phyloP scores from a whole-genome alignment of 2,888 invertebrate species.

The Oegoconia quadripuncta region DNA sequence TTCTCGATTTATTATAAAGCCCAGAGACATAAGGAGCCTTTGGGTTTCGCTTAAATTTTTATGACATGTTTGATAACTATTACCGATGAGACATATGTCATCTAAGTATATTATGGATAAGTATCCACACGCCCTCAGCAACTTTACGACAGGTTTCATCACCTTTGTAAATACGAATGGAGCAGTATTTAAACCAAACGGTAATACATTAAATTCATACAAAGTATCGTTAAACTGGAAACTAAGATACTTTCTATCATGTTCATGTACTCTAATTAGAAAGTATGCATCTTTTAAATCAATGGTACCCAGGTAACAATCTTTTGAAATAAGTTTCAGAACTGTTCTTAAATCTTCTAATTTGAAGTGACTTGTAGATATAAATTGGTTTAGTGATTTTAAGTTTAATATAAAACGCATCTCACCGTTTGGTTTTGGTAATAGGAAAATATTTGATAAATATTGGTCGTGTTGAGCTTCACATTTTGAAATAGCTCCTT shows the following conservation, averaged over 20 bases:
- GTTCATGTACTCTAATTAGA: constrained; percentile 10
- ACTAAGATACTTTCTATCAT: constrained; percentile 9
- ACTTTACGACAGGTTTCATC: constrained; percentile 10
- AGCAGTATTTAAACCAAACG: too few relatives aligned
- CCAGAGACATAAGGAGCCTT: constrained; percentile 2
- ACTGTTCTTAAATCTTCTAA: constrained; percentile 15
- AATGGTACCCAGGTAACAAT: constrained; percentile 8
- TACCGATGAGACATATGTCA: constrained; percentile 4
- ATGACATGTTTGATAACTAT: neutral
- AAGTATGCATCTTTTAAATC: too few relatives aligned
- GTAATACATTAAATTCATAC: constrained; percentile 16
- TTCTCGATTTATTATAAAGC: constrained; percentile 9
- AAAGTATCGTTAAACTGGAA: constrained; percentile 5
- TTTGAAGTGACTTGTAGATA: constrained; percentile 16
- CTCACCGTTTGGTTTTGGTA: constrained; percentile 6
- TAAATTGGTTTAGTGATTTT: constrained; percentile 10
- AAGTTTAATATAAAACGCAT: constrained; percentile 7
- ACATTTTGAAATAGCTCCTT: constrained; percentile 6
- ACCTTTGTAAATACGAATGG: too few relatives aligned
- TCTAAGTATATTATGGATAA: constrained; percentile 16
- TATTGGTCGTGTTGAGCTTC: constrained; percentile 1
- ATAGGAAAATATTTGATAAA: constrained; percentile 2
- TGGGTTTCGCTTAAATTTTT: neutral
- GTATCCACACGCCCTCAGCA: constrained; percentile 6
- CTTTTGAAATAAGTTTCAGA: constrained; percentile 9